Evolutionary conservation across 1,140 invertebrate species (phyloP).

Genomic region (Rhopalosiphum maidis): DNA sequence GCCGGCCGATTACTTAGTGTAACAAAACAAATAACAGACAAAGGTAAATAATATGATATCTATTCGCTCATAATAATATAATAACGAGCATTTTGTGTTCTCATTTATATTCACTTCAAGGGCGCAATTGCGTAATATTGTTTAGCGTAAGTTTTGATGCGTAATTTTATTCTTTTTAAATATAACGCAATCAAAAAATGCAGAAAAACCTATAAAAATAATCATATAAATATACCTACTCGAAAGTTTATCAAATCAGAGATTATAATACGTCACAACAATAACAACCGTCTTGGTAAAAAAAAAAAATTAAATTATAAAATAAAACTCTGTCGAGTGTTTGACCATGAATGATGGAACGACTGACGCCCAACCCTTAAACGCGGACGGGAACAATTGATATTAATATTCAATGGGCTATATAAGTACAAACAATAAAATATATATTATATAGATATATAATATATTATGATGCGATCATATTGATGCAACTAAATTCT

Average conservation of each 20-base stretch:
- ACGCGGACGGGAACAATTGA: slow-evolving; percentile 10
- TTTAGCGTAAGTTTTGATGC: slow-evolving; percentile 9
- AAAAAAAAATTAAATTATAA: neutral
- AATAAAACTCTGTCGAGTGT: neutral
- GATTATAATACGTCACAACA: neutral
- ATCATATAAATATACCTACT: neutral
- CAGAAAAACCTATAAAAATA: neutral
- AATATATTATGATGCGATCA: neutral
- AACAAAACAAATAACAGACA: slow-evolving; percentile 35
- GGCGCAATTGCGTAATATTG: slow-evolving; percentile 2
- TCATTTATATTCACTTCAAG: slow-evolving; percentile 28
- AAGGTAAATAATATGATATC: slow-evolving; percentile 24
- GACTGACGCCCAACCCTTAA: slow-evolving; percentile 45
- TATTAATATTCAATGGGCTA: slow-evolving; percentile 40
- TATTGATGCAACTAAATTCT: neutral
- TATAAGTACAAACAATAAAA: neutral
- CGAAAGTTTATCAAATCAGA: neutral
- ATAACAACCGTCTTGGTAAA: neutral
- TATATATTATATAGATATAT: neutral
- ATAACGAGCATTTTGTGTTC: neutral
- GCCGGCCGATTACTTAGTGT: neutral
- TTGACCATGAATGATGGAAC: slow-evolving; percentile 24
- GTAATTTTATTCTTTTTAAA: slow-evolving; percentile 15
- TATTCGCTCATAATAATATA: neutral
- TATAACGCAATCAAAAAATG: neutral